Evolutionary conservation across 2,797 vertebrate genomes (phyloP), one percentile per base, ranked within the genome.

Genomic region (Diceros bicornis): DNA sequence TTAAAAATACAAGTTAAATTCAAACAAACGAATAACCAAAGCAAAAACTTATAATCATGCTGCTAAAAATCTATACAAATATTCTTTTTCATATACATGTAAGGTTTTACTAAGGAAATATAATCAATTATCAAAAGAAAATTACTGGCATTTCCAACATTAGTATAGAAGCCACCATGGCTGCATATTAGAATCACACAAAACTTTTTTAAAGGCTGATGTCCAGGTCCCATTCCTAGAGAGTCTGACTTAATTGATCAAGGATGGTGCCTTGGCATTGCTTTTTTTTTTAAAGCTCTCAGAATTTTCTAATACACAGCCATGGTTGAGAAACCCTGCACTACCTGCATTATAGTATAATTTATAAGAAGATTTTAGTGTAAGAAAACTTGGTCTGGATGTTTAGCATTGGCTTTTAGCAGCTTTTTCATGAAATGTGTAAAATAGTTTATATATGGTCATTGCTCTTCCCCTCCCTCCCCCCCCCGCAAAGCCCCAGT

Each of bases 111-210:
- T 44, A 41, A 21, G 37, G 18, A 88, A 92, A 71, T 83, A 59
- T 25, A 91, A 89, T 74, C 37, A 78, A 34, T 74, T 94, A 57
- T n/a, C 34, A n/a, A 77, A 69, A 88, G 59, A 85, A 83, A 94
- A 61, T n/a, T 37, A 17, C 29, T 74, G 37, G 16, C 16, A 81
- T 83, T 92, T 96, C 82, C 34, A 82, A 44, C 12, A 29, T 13
- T 72, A 52, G 21, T 86, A 47, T 85, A 29, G 87, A 82, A 82
- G 8, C 16, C 62, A 55, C 20, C 18, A 55, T 55, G 71, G 12
- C 20, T 20, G 1, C 9, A 13, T 77, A 55, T 6, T 86, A 41
- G 59, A 87, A 88, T 75, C 25, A 74, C 7, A 59, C 6, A 27
- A 18, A 77, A 81, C 32, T 74, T 81, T 77, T 2, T n/a, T 18